phyloP scores from a whole-genome alignment of 2,888 invertebrate genomes.

The Caenorhabditis macrosperma region DNA sequence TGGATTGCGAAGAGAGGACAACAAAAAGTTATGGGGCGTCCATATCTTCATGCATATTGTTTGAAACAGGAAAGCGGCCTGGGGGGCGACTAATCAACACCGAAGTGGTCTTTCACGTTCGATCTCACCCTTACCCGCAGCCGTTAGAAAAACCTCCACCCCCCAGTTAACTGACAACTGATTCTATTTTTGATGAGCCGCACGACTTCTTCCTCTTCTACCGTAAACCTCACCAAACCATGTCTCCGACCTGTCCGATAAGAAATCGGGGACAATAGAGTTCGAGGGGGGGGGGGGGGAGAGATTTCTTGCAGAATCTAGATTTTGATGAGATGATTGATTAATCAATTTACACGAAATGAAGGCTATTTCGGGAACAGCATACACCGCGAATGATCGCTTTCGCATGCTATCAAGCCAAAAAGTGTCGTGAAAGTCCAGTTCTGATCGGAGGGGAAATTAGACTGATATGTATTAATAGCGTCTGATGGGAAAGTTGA shows the following conservation, averaged over 20 bases:
- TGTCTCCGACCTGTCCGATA: slow-evolving; percentile 6
- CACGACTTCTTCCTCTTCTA: slow-evolving; percentile 6
- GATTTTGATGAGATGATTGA: slow-evolving; percentile 30
- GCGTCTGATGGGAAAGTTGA: slow-evolving; percentile 45
- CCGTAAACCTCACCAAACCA: no score
- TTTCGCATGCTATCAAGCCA: slow-evolving; percentile 16
- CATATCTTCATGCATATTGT: slow-evolving; percentile 31
- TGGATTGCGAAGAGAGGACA: neutral
- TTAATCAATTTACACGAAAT: slow-evolving; percentile 11
- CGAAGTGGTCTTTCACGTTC: slow-evolving; percentile 55
- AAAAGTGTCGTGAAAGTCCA: slow-evolving; percentile 21
- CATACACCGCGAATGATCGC: slow-evolving; percentile 2
- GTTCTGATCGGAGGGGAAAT: slow-evolving; percentile 19
- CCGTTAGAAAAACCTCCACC: neutral
- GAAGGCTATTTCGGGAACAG: slow-evolving; percentile 38
- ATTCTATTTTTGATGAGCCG: no score
- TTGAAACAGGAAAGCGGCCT: slow-evolving; percentile 42
- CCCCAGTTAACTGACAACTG: neutral
- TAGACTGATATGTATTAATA: slow-evolving; percentile 37
- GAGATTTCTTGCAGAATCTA: neutral
- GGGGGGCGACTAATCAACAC: slow-evolving; percentile 38
- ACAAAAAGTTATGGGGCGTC: neutral
- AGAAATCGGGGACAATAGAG: slow-evolving; percentile 2
- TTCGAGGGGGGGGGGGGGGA: neutral
- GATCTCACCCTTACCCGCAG: slow-evolving; percentile 27